phyloP scores from a whole-genome alignment of 92 coral and sea anemone species.

The Epizoanthus scotinus region DNA sequence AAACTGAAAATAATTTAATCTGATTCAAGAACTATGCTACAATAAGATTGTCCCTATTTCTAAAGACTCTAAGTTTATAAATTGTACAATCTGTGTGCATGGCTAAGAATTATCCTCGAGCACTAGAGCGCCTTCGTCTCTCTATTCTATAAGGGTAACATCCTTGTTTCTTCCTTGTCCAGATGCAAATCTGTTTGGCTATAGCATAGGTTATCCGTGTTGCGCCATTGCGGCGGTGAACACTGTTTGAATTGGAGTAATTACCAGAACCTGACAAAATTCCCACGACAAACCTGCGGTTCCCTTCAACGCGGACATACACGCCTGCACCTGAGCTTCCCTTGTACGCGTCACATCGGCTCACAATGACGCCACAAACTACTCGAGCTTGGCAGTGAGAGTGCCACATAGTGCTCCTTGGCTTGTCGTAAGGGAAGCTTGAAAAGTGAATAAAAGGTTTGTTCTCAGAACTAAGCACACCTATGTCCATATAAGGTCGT shows the following conservation, averaged over 20 bases:
- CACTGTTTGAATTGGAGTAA: slow-evolving; percentile 28
- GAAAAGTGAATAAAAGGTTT: slow-evolving; percentile 49
- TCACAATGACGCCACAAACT: slow-evolving; percentile 46
- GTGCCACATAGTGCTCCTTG: slow-evolving; percentile 57
- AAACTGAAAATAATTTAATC: too few species aligned
- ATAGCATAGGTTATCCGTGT: slow-evolving; percentile 63
- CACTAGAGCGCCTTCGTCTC: background rate
- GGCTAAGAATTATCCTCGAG: background rate
- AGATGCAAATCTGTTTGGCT: slow-evolving; percentile 67
- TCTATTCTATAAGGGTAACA: background rate
- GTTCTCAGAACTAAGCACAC: background rate
- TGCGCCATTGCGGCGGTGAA: slow-evolving; percentile 61
- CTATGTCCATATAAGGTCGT: slow-evolving; percentile 30
- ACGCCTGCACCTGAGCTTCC: slow-evolving; percentile 77
- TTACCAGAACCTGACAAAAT: slow-evolving; percentile 69
- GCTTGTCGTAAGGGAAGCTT: slow-evolving; percentile 65
- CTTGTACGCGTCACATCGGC: slow-evolving; percentile 57
- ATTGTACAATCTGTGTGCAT: too few species aligned
- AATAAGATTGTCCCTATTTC: too few species aligned
- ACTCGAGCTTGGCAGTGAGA: slow-evolving; percentile 51
- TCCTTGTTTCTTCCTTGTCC: slow-evolving; percentile 44
- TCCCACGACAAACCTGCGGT: slow-evolving; percentile 53
- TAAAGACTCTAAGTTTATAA: too few species aligned
- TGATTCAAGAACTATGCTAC: too few species aligned
- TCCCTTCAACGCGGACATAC: slow-evolving; percentile 33